Conservation (phyloP, 2,888 invertebrate species). For the Tiliacea aurago region DNA sequence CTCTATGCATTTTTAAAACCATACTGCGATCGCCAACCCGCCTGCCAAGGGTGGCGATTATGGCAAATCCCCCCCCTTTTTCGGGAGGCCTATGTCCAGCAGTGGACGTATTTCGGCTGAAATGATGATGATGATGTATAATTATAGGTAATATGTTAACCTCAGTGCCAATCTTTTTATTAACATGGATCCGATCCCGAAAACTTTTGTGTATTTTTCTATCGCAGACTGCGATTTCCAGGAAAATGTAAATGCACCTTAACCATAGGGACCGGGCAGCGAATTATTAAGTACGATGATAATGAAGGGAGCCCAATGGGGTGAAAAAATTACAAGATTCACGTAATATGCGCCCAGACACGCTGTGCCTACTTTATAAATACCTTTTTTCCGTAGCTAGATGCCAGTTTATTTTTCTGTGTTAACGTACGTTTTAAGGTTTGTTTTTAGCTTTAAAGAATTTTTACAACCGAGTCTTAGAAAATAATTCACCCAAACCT, state of each 20-base stretch:
- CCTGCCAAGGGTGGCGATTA: too few relatives aligned
- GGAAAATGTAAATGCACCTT: conserved; percentile 30
- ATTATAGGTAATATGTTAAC: too few relatives aligned
- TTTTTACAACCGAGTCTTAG: background rate
- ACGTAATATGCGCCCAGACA: conserved; percentile 50
- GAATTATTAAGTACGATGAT: conserved; percentile 61
- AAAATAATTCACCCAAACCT: background rate
- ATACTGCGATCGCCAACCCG: too few relatives aligned
- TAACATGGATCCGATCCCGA: background rate
- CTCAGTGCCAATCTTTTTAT: background rate
- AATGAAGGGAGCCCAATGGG: conserved; percentile 56
- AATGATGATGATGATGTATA: too few relatives aligned
- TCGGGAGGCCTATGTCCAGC: too few relatives aligned
- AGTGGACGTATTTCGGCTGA: too few relatives aligned
- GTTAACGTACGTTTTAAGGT: background rate
- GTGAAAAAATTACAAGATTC: conserved; percentile 60
- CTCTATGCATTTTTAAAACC: too few relatives aligned
- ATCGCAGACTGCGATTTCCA: conserved; percentile 4
- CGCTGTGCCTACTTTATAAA: conserved; percentile 24
- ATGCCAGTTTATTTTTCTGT: background rate
- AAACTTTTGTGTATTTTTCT: background rate
- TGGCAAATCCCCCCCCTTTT: too few relatives aligned
- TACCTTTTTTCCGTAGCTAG: background rate
- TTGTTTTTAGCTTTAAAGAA: background rate
- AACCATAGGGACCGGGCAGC: conserved; percentile 17